These are phyloP conservation scores for Pseudopleuronectes americanus DNA, from an alignment of 2,797 vertebrate species.

Conservation along the genomic window DNA sequence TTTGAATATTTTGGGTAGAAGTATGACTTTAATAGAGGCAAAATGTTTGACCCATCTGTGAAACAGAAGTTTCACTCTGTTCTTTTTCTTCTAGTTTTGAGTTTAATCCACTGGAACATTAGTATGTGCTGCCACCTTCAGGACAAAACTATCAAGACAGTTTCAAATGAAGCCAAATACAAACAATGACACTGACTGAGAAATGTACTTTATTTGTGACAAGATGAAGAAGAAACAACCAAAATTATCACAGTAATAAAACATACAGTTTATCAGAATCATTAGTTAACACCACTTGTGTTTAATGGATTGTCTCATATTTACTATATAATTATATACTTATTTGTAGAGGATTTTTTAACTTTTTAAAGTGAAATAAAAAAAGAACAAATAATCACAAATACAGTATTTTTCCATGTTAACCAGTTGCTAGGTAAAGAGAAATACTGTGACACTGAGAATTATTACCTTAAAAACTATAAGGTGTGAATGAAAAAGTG, in stretches of 20 bases:
- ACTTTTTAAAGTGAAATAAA: no score
- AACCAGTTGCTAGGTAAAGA: not conserved
- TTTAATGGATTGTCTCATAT: not conserved
- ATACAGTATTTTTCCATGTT: no score
- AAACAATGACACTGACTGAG: not conserved
- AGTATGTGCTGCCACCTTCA: constrained; percentile 56
- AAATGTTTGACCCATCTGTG: constrained; percentile 1
- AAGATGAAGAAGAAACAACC: not conserved
- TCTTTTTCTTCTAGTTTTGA: not conserved
- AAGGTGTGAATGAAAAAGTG: not conserved
- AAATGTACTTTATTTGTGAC: constrained; percentile 28
- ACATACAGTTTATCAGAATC: not conserved
- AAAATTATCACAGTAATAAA: not conserved
- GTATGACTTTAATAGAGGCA: not conserved
- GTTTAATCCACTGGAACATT: not conserved
- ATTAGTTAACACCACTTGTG: not conserved
- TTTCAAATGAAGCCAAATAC: no score
- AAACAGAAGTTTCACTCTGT: not conserved
- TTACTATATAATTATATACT: not conserved
- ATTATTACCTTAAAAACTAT: not conserved
- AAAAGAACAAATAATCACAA: no score
- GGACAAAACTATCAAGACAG: constrained; percentile 23
- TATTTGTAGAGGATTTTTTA: no score
- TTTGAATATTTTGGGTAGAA: not conserved
- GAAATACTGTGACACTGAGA: not conserved